Base-by-base conservation (phyloP, 2,113 vertebrate species). In the Uria lomvia region DNA sequence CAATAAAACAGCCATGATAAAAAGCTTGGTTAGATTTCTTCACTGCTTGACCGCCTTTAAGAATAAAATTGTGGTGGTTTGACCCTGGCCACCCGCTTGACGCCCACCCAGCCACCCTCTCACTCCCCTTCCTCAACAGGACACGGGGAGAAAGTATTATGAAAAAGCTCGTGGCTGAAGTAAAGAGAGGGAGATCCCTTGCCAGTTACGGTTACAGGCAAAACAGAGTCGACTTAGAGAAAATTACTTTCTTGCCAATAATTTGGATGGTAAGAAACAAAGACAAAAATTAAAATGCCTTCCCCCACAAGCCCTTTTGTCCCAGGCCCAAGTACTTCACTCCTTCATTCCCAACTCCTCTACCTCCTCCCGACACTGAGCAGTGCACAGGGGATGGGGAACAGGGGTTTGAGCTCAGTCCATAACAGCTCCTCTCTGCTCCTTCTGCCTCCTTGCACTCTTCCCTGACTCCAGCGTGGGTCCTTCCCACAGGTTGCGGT, bases 11-110 rank as follows among this genome's bases (percentile, higher is more conserved):
- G 9, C 32, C n/a, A 2, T 87, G 8, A 42, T 65, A 12, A 79
- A 79, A 83, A n/a, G 20, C 45, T 93, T 70, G 22, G 6, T 70
- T n/a, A 17, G 42, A 90, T 77, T 83, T 92, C 45, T 90, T 73
- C 36, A 47, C 23, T 59, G n/a, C 6, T 59, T 79, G 47, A 58
- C 17, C 5, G 43, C 9, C 15, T 78, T 76, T 66, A 77, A 80
- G 12, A 65, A 60, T 50, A 70, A 73, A 43, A 40, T 75, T 36
- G 15, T 63, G 27, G 9, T 82, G 22, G 42, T 12, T 55, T 47
- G 29, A 60, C 24, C 29, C 40, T 60, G 53, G n/a, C 27, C 16
- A 36, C 22, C 43, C 60, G n/a, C 15, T 49, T 52, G 47, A 63
- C 5, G 4, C 9, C 12, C 30, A 63, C 18, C 13, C 43, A 73